Percentiles rank a stretch among this genome's conserved stretches.
Conservation (phyloP, 2,797 vertebrate genomes). For the Hemibagrus guttatus region DNA sequence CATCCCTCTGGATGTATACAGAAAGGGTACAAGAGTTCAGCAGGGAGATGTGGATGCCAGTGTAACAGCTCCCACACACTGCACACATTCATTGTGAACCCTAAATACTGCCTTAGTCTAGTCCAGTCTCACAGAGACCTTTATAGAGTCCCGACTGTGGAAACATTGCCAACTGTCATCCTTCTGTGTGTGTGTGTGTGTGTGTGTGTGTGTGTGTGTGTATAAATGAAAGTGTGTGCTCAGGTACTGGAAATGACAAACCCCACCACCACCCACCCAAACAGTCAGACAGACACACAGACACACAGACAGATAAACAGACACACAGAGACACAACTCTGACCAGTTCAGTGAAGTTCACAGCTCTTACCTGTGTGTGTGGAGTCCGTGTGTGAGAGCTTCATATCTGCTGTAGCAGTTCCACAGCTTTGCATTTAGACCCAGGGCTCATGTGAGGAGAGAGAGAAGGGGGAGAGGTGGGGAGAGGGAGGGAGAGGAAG, state of each 20-base stretch:
- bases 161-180: conserved; percentile 43
- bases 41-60: conserved; percentile 27
- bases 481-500: conserved; percentile 48
- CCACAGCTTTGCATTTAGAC: conserved; percentile 55
- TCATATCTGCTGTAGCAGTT: conserved; percentile 72
- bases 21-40: conserved; percentile 39
- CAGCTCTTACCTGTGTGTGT: conserved; percentile 80
- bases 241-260: conserved; percentile 36
- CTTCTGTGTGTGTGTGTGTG: conserved; percentile 5
- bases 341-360: conserved; percentile 44
- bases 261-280: conserved; percentile 1
- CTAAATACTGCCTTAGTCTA: conserved; percentile 42
- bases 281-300: conserved; percentile 20
- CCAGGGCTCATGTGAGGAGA: conserved; percentile 36
- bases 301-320: conserved; percentile 32
- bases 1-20: conserved; percentile 29
- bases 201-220: conserved; percentile 14
- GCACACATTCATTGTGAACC: conserved; percentile 41
- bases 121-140: conserved; percentile 22
- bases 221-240: conserved; percentile 8
- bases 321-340: conserved; percentile 32
- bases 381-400: conserved; percentile 66
- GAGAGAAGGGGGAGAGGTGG: background rate
- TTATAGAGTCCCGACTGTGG: conserved; percentile 9
- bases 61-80: conserved; percentile 35